Evolutionary conservation across 1,140 invertebrate species (phyloP).

Genomic region (Calliphora vicina): DNA sequence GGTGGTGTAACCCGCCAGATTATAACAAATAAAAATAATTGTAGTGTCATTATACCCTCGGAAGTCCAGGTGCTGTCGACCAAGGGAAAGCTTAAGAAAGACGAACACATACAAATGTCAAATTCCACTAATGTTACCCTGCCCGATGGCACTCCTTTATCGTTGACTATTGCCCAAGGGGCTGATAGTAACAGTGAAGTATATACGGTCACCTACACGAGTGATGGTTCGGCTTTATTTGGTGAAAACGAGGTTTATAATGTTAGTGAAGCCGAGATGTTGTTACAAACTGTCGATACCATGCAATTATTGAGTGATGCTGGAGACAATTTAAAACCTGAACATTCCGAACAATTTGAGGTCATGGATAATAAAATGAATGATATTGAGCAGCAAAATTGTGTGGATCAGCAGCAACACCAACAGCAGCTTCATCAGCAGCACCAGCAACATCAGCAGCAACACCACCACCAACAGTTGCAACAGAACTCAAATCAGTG

Average conservation of each 20-base stretch:
- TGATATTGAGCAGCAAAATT: conserved; percentile 44
- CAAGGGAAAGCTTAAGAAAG: conserved; percentile 40
- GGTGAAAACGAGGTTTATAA: conserved; percentile 74
- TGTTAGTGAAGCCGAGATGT: conserved; percentile 73
- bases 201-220: conserved; percentile 60
- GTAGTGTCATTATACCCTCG: conserved; percentile 59
- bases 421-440: conserved; percentile 27
- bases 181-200: conserved; percentile 49
- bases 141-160: conserved; percentile 53
- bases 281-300: conserved; percentile 71
- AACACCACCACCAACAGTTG: conserved; percentile 30
- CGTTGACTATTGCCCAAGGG: conserved; percentile 53
- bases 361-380: conserved; percentile 69
- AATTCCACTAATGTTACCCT: conserved; percentile 47
- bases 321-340: conserved; percentile 68
- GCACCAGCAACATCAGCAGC: conserved; percentile 36
- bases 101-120: conserved; percentile 7
- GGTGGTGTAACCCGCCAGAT: conserved; percentile 51
- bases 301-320: conserved; percentile 71
- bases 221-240: conserved; percentile 51
- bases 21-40: conserved; percentile 56
- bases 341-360: conserved; percentile 63
- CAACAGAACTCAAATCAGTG: conserved; percentile 59
- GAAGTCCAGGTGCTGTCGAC: conserved; percentile 58
- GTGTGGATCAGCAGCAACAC: conserved; percentile 1